A percentile compares a stretch with the other conserved stretches of the same genome.
phyloP scores from a whole-genome alignment of 2,888 invertebrate genomes.

The Adelphocoris suturalis region DNA sequence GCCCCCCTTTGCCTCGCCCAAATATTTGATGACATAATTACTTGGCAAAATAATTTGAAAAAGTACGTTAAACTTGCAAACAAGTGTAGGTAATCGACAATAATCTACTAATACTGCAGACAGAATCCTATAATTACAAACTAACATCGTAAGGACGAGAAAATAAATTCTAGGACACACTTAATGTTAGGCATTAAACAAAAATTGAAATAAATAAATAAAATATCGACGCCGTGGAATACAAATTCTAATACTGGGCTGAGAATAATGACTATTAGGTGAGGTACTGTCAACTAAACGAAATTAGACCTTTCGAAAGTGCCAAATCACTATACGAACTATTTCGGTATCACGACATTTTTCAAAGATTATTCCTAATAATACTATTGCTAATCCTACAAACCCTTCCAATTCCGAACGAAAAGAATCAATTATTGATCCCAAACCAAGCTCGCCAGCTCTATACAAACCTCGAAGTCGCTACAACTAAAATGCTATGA shows the following conservation, averaged over 20 bases:
- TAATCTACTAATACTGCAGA: too few species aligned
- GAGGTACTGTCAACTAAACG: not conserved
- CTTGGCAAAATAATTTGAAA: too few species aligned
- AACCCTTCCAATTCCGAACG: not conserved
- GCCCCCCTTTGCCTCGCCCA: too few species aligned
- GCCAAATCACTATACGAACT: not conserved
- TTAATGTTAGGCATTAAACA: too few species aligned
- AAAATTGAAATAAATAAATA: not conserved
- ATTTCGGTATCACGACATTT: not conserved
- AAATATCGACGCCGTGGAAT: not conserved
- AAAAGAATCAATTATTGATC: not conserved
- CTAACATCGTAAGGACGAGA: too few species aligned
- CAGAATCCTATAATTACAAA: too few species aligned
- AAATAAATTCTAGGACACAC: too few species aligned
- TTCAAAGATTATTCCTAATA: not conserved
- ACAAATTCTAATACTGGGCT: not conserved
- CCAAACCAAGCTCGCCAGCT: constrained; percentile 3
- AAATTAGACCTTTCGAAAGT: not conserved
- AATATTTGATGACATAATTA: too few species aligned
- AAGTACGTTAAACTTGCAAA: too few species aligned
- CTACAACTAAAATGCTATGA: constrained; percentile 17
- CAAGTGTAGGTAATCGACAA: too few species aligned
- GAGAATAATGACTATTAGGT: not conserved
- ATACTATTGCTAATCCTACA: not conserved
- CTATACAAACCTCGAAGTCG: not conserved